Evolutionary conservation across 2,797 vertebrate species (phyloP).

Genomic region (Acanthornis magna): DNA sequence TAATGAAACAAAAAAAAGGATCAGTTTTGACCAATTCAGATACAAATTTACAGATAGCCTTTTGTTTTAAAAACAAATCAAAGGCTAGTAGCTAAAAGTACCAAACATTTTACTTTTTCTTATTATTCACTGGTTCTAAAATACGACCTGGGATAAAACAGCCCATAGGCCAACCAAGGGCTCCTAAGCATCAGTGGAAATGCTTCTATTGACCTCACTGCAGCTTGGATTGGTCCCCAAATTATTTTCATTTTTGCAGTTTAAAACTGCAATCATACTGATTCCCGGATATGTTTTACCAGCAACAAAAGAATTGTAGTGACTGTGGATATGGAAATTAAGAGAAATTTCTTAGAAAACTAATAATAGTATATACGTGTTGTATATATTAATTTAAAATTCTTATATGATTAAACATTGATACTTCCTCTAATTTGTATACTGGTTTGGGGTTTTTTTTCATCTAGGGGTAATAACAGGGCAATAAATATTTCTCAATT

Average conservation of each 20-base stretch:
- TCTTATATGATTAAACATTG: not conserved
- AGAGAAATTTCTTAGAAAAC: not conserved
- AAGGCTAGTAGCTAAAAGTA: not conserved
- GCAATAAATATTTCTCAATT: constrained; percentile 11
- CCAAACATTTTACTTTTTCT: not conserved
- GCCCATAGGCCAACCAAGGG: not conserved
- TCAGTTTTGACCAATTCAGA: not conserved
- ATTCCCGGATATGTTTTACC: not conserved
- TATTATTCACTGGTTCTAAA: not conserved
- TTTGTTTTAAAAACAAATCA: not conserved
- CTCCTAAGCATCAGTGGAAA: not conserved
- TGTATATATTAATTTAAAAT: not conserved
- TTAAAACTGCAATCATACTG: not conserved
- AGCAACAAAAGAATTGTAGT: not conserved
- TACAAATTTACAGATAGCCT: not conserved
- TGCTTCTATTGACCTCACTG: not conserved
- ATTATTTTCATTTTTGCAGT: not conserved
- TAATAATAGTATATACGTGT: not conserved
- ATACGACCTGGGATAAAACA: not conserved
- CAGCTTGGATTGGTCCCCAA: not conserved
- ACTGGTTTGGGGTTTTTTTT: not conserved
- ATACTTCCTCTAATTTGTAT: not conserved
- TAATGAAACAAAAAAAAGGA: constrained; percentile 18
- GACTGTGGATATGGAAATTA: not conserved
- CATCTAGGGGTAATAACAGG: not conserved